Evolutionary conservation across 1,140 invertebrate species (phyloP).

Genomic region (Macrocentrus cingulum): DNA sequence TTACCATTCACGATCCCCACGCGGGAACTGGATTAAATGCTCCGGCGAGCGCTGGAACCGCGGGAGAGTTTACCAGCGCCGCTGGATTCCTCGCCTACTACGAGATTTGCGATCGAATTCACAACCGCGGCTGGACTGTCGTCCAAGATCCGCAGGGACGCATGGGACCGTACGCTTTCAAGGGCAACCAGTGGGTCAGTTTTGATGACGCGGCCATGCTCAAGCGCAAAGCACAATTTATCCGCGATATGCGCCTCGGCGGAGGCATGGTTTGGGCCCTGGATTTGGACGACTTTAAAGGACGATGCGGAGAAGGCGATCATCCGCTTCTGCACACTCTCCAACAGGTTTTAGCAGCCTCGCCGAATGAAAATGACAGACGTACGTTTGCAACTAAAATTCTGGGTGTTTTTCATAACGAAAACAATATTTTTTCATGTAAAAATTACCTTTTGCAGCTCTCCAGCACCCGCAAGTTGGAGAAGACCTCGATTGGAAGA

Average conservation of each 20-base stretch:
- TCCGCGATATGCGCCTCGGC: slow-evolving; percentile 74
- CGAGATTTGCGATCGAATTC: slow-evolving; percentile 83
- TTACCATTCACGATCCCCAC: slow-evolving; percentile 66
- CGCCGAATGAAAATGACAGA: slow-evolving; percentile 43
- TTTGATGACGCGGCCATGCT: slow-evolving; percentile 84
- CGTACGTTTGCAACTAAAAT: slow-evolving; percentile 33
- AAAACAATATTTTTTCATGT: no score
- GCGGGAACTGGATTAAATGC: slow-evolving; percentile 66
- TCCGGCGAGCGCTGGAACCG: slow-evolving; percentile 72
- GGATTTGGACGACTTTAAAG: slow-evolving; percentile 63
- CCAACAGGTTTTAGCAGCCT: slow-evolving; percentile 65
- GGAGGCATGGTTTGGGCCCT: slow-evolving; percentile 91
- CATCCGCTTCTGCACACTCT: slow-evolving; percentile 76
- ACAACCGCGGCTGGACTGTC: slow-evolving; percentile 75
- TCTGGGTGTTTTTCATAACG: no score
- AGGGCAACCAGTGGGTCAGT: slow-evolving; percentile 85
- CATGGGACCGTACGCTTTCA: slow-evolving; percentile 86
- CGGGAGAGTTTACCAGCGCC: slow-evolving; percentile 79
- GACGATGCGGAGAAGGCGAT: slow-evolving; percentile 70
- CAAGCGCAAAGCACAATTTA: slow-evolving; percentile 73
- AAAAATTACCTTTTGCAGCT: no score
- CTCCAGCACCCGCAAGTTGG: slow-evolving; percentile 40
- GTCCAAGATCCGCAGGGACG: slow-evolving; percentile 72
- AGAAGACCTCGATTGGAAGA: slow-evolving; percentile 41
- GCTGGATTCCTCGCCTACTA: slow-evolving; percentile 88